A percentile compares a stretch with the other conserved stretches of the same genome.
Conservation (phyloP, 2,888 invertebrate species). For the Erebia epiphron region DNA sequence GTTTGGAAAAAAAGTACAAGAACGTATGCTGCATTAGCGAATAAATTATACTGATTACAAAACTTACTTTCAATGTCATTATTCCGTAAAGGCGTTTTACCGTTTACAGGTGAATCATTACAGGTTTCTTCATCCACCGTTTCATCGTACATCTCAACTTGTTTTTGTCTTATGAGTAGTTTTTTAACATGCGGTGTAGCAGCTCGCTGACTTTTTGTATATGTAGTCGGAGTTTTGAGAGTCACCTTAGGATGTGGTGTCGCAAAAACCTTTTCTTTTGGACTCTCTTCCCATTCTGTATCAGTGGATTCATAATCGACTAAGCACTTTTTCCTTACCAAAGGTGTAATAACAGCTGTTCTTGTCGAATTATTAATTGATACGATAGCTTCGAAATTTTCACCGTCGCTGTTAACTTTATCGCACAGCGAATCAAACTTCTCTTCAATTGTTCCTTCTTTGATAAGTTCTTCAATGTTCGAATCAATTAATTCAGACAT, state of each 20-base stretch:
- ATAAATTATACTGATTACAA: neutral
- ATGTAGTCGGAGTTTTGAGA: slow-evolving; percentile 62
- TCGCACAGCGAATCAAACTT: slow-evolving; percentile 69
- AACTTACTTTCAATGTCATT: slow-evolving; percentile 53
- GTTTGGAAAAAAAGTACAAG: too few relatives aligned
- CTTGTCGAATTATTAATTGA: slow-evolving; percentile 61
- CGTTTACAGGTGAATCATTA: slow-evolving; percentile 47
- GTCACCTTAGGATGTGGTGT: slow-evolving; percentile 57
- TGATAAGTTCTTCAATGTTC: slow-evolving; percentile 39
- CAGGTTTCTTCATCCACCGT: slow-evolving; percentile 49
- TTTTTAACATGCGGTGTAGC: slow-evolving; percentile 73
- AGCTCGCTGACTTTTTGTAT: slow-evolving; percentile 56
- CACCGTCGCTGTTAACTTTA: slow-evolving; percentile 54
- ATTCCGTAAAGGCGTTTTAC: slow-evolving; percentile 57
- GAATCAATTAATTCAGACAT: slow-evolving; percentile 65
- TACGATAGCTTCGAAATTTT: slow-evolving; percentile 62
- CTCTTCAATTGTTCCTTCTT: slow-evolving; percentile 52
- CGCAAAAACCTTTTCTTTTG: slow-evolving; percentile 42
- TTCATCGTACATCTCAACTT: slow-evolving; percentile 59
- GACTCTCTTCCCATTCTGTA: slow-evolving; percentile 54
- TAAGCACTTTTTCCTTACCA: slow-evolving; percentile 61
- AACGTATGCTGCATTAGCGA: neutral
- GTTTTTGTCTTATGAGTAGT: slow-evolving; percentile 61
- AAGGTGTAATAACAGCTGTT: slow-evolving; percentile 73
- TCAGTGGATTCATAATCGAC: slow-evolving; percentile 75